Percentiles rank a stretch among this genome's conserved stretches.
phyloP scores from a whole-genome alignment of 2,797 vertebrate species.

The Arctocebus calabarensis region DNA sequence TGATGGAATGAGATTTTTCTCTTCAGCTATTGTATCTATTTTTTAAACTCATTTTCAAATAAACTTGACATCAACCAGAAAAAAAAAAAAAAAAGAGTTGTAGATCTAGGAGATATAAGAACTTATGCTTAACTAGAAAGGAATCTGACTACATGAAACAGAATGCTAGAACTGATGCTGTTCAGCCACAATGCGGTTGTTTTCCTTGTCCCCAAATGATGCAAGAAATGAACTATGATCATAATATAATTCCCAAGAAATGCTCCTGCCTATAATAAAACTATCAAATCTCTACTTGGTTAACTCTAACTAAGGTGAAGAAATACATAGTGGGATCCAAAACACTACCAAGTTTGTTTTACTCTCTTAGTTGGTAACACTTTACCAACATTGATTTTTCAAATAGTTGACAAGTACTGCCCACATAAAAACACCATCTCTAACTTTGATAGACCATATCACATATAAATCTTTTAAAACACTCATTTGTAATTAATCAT shows the following conservation, averaged over 20 bases:
- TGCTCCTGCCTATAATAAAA: not conserved
- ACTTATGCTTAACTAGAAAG: not conserved
- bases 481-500: not conserved
- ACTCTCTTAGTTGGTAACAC: not conserved
- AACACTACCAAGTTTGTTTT: not conserved
- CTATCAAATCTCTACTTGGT: not conserved
- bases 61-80: constrained; percentile 32
- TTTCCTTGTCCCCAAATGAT: not conserved
- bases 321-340: not conserved
- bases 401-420: not conserved
- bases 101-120: not conserved
- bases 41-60: constrained; percentile 25
- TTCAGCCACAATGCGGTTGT: not conserved
- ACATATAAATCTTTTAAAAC: not conserved
- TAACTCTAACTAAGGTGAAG: not conserved
- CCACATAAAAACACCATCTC: not conserved
- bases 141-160: not conserved
- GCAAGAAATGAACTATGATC: not conserved
- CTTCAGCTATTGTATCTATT: not conserved
- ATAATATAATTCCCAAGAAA: not conserved
- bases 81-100: no score
- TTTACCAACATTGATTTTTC: not conserved
- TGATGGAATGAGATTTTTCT: constrained; percentile 31
- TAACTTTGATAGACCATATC: not conserved
- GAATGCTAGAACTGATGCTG: not conserved